Conservation (phyloP, 2,113 vertebrate species). For the Mobula birostris region DNA sequence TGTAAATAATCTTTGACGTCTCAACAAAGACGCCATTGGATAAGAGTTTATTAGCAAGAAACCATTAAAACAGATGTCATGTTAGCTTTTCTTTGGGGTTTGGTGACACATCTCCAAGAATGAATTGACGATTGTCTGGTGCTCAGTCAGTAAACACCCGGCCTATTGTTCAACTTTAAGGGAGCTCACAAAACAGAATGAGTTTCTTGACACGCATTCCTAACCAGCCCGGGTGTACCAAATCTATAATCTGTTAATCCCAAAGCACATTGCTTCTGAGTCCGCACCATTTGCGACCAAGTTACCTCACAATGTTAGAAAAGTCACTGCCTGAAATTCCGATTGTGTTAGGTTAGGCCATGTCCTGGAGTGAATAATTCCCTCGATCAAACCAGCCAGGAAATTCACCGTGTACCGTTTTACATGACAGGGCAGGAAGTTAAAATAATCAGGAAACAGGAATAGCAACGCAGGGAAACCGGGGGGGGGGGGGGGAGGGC, state of each 20-base stretch:
- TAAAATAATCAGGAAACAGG: background rate
- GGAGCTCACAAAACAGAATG: slow-evolving; percentile 48
- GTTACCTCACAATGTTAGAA: background rate
- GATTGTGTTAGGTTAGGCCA: background rate
- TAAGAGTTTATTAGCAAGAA: slow-evolving; percentile 60
- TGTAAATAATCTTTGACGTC: slow-evolving; percentile 63
- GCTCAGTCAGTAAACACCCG: slow-evolving; percentile 51
- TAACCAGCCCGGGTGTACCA: slow-evolving; percentile 47
- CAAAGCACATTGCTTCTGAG: slow-evolving; percentile 40
- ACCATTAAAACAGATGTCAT: slow-evolving; percentile 60
- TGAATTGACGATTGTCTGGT: slow-evolving; percentile 65
- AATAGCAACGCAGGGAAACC: background rate
- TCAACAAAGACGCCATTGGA: slow-evolving; percentile 57
- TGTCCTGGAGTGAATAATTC: background rate
- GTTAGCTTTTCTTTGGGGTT: slow-evolving; percentile 52
- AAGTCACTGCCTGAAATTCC: background rate
- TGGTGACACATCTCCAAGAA: slow-evolving; percentile 55
- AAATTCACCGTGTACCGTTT: too few relatives aligned
- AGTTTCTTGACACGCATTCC: slow-evolving; percentile 46
- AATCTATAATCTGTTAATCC: slow-evolving; percentile 44
- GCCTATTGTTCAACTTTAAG: slow-evolving; percentile 55
- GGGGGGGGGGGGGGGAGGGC: too few relatives aligned
- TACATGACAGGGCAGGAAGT: background rate
- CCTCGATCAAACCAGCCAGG: too few relatives aligned
- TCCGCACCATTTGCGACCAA: slow-evolving; percentile 38